A percentile compares a stretch with the other conserved stretches of the same genome.
Evolutionary conservation across 2,113 vertebrate genomes (phyloP).

Genomic region (Aix galericulata): DNA sequence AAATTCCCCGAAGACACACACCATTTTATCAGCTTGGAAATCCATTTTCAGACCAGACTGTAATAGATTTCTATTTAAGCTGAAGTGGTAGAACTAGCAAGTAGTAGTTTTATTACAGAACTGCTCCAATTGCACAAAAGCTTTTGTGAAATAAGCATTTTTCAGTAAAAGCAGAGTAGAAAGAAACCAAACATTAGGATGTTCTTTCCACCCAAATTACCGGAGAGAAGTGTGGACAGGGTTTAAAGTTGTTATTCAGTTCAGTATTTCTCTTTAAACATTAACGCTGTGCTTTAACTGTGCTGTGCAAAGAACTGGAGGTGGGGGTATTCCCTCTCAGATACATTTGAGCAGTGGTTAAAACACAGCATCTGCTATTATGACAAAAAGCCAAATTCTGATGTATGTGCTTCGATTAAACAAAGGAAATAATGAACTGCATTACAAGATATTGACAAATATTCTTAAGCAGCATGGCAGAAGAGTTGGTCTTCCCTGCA

Average conservation of each 20-base stretch:
- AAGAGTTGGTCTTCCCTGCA: neutral
- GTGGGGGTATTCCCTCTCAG: neutral
- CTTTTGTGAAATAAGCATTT: neutral
- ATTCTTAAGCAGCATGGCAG: neutral
- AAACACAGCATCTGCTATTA: neutral
- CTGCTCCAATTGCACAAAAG: neutral
- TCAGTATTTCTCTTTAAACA: neutral
- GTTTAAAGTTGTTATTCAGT: neutral
- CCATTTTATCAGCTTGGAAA: neutral
- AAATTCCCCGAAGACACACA: neutral
- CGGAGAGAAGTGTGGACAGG: neutral
- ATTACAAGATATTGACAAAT: neutral
- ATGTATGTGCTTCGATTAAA: neutral
- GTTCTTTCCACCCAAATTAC: neutral
- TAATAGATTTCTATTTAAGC: neutral
- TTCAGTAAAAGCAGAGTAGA: neutral
- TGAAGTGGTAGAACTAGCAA: neutral
- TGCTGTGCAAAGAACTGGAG: neutral
- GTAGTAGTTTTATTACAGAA: neutral
- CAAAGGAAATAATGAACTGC: neutral
- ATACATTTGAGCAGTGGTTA: neutral
- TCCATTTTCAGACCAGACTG: neutral
- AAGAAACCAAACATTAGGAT: neutral
- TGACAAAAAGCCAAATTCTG: neutral
- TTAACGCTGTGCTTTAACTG: neutral